These are phyloP conservation scores for Menidia beryllina DNA, from an alignment of 2,113 vertebrate genomes.

Conservation along the genomic window DNA sequence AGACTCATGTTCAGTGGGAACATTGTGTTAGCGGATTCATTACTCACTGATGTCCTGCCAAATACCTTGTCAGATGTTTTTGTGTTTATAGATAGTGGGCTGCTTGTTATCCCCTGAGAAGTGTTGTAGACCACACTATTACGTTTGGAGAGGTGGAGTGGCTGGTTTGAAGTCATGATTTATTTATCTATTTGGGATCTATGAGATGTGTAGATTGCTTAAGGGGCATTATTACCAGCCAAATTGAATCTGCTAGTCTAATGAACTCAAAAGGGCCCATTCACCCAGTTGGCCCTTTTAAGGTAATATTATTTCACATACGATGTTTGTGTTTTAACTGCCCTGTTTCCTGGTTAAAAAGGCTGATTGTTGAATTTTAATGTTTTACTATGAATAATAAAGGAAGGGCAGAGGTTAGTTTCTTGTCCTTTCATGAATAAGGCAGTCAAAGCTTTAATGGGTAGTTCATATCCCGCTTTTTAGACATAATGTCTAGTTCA, in stretches of 20 bases:
- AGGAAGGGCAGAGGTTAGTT: conserved; percentile 15
- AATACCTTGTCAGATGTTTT: conserved; percentile 62
- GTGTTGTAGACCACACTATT: conserved; percentile 44
- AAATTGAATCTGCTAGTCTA: not conserved
- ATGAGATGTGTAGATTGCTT: not conserved
- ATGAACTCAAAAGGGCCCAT: not conserved
- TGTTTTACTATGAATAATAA: not conserved
- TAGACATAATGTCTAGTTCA: conserved; percentile 2
- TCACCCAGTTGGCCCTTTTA: not conserved
- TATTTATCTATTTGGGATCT: not conserved
- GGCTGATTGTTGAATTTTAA: not conserved
- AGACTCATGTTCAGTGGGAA: conserved; percentile 66
- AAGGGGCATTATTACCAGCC: not conserved
- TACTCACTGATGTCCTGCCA: conserved; percentile 47
- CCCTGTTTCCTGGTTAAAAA: conserved; percentile 4
- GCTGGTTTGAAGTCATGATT: conserved; percentile 38
- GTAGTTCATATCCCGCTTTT: conserved; percentile 37
- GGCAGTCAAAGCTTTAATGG: conserved; percentile 19
- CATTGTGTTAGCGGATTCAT: conserved; percentile 45
- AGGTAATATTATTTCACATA: not conserved
- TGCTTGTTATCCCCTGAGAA: conserved; percentile 58
- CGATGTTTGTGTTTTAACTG: not conserved
- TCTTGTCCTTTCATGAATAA: conserved; percentile 25
- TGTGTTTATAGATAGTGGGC: conserved; percentile 56
- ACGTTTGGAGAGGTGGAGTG: conserved; percentile 28